Percentiles rank a stretch among this genome's conserved stretches.
Evolutionary conservation across 2,888 invertebrate genomes (phyloP).

Genomic region (Trimorus sp.): DNA sequence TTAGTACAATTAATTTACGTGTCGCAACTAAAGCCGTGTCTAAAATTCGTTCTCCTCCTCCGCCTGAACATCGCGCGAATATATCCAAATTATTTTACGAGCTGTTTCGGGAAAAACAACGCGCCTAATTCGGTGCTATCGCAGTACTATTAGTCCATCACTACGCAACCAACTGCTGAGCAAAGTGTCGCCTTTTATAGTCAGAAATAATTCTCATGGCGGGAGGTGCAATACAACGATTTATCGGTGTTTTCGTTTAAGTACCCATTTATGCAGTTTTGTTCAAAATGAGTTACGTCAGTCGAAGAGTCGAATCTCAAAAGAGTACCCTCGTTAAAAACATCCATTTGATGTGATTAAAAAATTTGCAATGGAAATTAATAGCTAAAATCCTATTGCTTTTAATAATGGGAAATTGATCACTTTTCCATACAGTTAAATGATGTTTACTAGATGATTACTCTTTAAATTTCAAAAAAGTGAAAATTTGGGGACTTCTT

Average conservation of each 20-base stretch:
- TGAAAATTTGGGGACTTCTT: too few relatives aligned
- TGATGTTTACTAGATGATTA: too few relatives aligned
- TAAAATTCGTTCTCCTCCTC: conserved; percentile 7
- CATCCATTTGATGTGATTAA: too few relatives aligned
- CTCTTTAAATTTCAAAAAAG: too few relatives aligned
- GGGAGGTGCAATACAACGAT: conserved; percentile 6
- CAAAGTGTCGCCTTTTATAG: conserved; percentile 16
- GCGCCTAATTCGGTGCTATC: conserved; percentile 11
- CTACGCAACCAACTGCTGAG: conserved; percentile 37
- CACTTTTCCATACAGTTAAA: too few relatives aligned
- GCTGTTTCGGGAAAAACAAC: conserved; percentile 9
- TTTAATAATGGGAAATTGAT: too few relatives aligned
- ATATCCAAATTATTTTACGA: background rate
- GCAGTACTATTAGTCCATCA: conserved; percentile 14
- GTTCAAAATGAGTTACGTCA: background rate
- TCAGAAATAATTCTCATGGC: conserved; percentile 11
- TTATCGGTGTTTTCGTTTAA: conserved; percentile 15
- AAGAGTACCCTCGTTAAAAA: background rate
- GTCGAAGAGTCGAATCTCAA: background rate
- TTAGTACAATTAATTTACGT: conserved; percentile 34
- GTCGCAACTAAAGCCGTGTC: conserved; percentile 22
- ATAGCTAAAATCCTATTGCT: background rate
- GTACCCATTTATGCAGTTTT: conserved; percentile 22
- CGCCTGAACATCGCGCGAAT: background rate
- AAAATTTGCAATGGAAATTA: too few relatives aligned